Evolutionary conservation across 2,888 invertebrate genomes (phyloP), one percentile per base, ranked within the genome.

Genomic region (Drosophila nigritarsus): DNA sequence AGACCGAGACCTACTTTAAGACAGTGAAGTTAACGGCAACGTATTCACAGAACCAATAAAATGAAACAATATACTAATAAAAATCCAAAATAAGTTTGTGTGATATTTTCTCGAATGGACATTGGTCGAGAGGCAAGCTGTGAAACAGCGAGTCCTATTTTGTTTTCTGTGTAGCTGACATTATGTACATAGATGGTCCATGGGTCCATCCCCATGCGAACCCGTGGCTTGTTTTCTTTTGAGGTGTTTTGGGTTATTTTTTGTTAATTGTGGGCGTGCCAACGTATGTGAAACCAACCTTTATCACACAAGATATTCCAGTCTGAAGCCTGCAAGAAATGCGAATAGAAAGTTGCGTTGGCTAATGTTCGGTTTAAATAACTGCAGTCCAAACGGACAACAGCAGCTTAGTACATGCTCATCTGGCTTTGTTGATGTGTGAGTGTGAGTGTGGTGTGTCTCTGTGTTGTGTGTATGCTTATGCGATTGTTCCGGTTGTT

Each of bases 251-350:
- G 34, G 54, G 29, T 20, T 32, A 38, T 18, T 51, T 51, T 29
- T 56, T 56, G 9, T 50, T 20, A 45, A 8, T 29, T 65, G 55
- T 73, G 51, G 77, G 70, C 81, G 61, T 62, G 80, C 68, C 87
- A 83, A 74, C 73, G 67, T 56, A 53, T 58, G 61, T 70, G 75
- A 75, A 87, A 92, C 91, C 88, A 91, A 91, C 91, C 91, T 92
- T 91, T 89, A 91, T 91, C 92, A 91, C 91, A 91, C 92, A 85
- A 91, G 92, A 84, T 91, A 92, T 86, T 91, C 91, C 91, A 91
- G 92, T 84, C 90, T 91, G 90, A 89, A 91, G 89, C 91, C 91
- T 91, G 91, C 74, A 92, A 91, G 78, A 83, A 87, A 90, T 83
- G 78, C 83, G 81, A 82, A 83, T 82, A 82, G 72, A 90, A 86